phyloP scores from a whole-genome alignment of 2,113 vertebrate genomes.

The Cavia porcellus region DNA sequence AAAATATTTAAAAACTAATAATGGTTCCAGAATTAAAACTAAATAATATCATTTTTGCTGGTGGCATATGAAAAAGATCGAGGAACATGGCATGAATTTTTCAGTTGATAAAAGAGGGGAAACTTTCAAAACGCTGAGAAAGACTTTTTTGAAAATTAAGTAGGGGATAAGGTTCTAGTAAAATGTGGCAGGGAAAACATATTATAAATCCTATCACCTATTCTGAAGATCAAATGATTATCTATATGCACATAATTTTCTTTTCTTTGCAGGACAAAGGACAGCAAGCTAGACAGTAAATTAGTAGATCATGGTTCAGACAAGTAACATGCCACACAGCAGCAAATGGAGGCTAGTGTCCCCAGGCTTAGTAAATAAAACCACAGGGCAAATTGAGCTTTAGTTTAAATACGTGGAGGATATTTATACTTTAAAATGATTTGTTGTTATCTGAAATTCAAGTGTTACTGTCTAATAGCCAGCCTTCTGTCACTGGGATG shows the following conservation, averaged over 20 bases:
- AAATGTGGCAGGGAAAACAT: neutral
- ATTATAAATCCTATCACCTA: neutral
- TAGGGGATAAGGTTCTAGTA: neutral
- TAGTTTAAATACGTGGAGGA: neutral
- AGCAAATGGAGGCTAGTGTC: neutral
- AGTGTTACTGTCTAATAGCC: neutral
- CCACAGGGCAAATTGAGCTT: neutral
- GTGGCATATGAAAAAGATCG: neutral
- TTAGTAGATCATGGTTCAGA: neutral
- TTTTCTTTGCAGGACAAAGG: slow-evolving; percentile 5
- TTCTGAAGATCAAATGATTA: neutral
- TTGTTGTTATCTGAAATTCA: neutral
- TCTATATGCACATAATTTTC: too few species aligned
- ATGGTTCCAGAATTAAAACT: neutral
- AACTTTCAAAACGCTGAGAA: neutral
- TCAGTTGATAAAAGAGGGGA: neutral
- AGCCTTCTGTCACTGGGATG: neutral
- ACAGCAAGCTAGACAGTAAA: neutral
- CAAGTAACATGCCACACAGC: neutral
- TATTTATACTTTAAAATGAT: neutral
- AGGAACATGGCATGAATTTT: neutral
- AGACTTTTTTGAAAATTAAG: neutral
- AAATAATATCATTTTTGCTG: slow-evolving; percentile 37
- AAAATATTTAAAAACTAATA: slow-evolving; percentile 46
- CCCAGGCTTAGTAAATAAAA: neutral